Base-by-base conservation (phyloP, 2,888 invertebrate genomes). In the Itoplectis maculator region DNA sequence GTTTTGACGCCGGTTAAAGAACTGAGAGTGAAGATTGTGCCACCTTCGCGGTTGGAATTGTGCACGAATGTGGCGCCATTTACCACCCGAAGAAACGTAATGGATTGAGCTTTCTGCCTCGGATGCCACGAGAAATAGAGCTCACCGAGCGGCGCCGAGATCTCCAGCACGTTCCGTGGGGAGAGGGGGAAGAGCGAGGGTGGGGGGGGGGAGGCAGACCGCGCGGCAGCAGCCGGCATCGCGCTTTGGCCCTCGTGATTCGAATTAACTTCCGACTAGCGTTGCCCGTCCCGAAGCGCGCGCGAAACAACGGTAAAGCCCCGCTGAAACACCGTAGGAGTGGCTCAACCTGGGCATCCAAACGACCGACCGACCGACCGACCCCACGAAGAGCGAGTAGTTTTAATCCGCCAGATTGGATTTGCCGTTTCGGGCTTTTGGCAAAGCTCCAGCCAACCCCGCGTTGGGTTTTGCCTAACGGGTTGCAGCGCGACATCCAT, bases 341-440 rank as follows among this genome's bases (percentile, higher is more conserved):
- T 81, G 51, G 51, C 37, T 45, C 29, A 51, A 77, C 5, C 59
- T 56, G 18, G 59, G 37, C 37, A 65, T 42, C 15, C 51, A n/a
- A 37, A 54, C 56, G 63, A 65, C 40, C 47, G 20, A 23, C 20
- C 13, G 37, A 15, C 59, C 37, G 37, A 29, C 29, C 29, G 29
- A 29, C 29, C 29, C 29, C 29, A 5, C n/a, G 29, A 5, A 29
- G 29, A 29, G 29, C 29, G 29, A 29, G n/a, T 37, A 81, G 77
- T 80, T 85, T 81, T 81, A 86, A 86, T 83, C 82, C 82, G 78
- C 72, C 77, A 86, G 86, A 86, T 86, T 86, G 84, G 84, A 86
- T 86, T 84, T 82, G 68, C 75, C 81, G 74, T 81, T 84, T 85
- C 65, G 54, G 56, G 69, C 68, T 77, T 80, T 75, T 86, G 85